phyloP scores from a whole-genome alignment of 2,797 vertebrate genomes.

The Myotis planiceps region DNA sequence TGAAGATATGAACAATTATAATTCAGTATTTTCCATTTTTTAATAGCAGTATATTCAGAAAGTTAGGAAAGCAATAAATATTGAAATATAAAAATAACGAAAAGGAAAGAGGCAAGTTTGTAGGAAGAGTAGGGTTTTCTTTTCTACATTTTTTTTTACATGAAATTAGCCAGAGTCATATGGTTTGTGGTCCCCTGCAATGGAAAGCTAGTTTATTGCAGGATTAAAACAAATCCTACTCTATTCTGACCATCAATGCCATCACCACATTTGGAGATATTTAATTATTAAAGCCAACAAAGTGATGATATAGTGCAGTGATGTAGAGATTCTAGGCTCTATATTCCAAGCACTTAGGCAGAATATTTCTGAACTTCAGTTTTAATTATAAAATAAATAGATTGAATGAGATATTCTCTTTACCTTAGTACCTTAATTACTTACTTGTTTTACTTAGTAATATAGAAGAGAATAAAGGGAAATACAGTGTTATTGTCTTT shows the following conservation, averaged over 20 bases:
- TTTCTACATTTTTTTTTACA: background rate
- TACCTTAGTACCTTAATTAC: background rate
- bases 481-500: background rate
- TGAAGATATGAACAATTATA: background rate
- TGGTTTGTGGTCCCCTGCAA: background rate
- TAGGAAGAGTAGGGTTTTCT: background rate
- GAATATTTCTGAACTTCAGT: slow-evolving; percentile 6
- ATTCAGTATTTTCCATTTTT: background rate
- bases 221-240: background rate
- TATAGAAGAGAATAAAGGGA: background rate
- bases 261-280: background rate
- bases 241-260: background rate
- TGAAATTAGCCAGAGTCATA: background rate
- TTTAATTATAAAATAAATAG: slow-evolving; percentile 1
- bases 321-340: background rate
- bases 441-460: background rate
- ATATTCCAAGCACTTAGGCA: background rate
- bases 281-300: background rate
- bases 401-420: background rate
- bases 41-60: background rate
- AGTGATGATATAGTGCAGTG: background rate
- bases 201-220: background rate
- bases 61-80: background rate
- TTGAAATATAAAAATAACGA: background rate
- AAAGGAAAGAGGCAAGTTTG: background rate